Conservation (phyloP, 2,888 invertebrate species). For the Epistrophe grossulariae region DNA sequence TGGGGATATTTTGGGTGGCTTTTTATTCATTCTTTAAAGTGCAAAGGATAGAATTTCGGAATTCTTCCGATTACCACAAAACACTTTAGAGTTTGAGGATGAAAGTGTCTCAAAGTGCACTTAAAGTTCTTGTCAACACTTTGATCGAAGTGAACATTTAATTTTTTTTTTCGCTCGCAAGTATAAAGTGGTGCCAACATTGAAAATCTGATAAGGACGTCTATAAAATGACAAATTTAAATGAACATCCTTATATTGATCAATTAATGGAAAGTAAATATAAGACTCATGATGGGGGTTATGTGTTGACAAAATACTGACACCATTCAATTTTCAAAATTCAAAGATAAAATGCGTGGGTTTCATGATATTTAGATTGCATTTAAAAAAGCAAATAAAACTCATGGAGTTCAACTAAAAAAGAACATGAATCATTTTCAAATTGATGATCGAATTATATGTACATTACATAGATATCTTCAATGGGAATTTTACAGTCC, state of each 20-base stretch:
- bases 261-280: background rate
- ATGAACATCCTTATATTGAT: background rate
- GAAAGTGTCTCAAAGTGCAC: background rate
- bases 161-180: background rate
- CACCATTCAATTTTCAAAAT: background rate
- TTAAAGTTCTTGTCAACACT: background rate
- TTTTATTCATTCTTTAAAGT: background rate
- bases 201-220: background rate
- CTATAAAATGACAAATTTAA: background rate
- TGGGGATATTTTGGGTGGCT: background rate
- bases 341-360: background rate
- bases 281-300: background rate
- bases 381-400: background rate
- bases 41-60: background rate
- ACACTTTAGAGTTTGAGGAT: background rate
- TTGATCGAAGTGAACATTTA: constrained; percentile 8
- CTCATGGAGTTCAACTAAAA: background rate
- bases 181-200: background rate
- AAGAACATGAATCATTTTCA: constrained; percentile 16
- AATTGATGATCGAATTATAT: constrained; percentile 8
- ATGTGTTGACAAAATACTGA: background rate
- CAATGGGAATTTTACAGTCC: background rate
- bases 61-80: constrained; percentile 6
- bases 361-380: background rate
- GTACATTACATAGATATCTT: too few relatives aligned